phyloP scores from a whole-genome alignment of 2,888 invertebrate genomes.

The Leptodirus hochenwartii region DNA sequence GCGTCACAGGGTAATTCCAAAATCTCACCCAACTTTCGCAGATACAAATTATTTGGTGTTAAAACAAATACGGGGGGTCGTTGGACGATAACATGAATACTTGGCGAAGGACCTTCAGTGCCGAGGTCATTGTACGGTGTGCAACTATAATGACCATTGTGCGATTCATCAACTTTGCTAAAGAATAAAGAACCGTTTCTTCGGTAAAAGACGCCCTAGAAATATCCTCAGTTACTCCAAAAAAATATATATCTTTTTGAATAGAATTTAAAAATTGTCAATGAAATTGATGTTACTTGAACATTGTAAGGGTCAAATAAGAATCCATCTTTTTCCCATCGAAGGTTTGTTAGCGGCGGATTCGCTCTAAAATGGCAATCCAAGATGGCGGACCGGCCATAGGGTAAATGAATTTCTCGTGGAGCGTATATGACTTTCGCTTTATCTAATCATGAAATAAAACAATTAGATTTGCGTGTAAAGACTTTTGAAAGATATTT shows the following conservation, averaged over 20 bases:
- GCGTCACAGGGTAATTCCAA: constrained; percentile 72
- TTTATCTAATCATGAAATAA: constrained; percentile 44
- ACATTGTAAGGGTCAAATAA: constrained; percentile 81
- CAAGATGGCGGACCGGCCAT: constrained; percentile 62
- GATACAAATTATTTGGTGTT: constrained; percentile 68
- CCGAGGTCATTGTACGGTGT: constrained; percentile 83
- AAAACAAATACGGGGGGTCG: constrained; percentile 68
- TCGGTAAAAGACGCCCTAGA: constrained; percentile 72
- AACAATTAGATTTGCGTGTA: constrained; percentile 1
- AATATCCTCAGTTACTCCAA: too few relatives aligned
- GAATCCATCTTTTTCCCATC: constrained; percentile 89
- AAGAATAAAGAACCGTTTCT: constrained; percentile 66
- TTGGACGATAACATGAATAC: constrained; percentile 69
- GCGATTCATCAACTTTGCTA: constrained; percentile 66
- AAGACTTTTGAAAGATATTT: too few relatives aligned
- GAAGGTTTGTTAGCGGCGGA: constrained; percentile 72
- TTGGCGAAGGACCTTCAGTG: constrained; percentile 64
- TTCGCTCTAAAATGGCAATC: constrained; percentile 87
- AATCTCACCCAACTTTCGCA: constrained; percentile 61
- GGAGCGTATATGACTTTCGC: constrained; percentile 83
- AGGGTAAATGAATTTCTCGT: constrained; percentile 65
- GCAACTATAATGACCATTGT: constrained; percentile 79
- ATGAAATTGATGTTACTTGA: too few relatives aligned
- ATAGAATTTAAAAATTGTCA: constrained; percentile 13
- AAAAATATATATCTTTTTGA: too few relatives aligned